Evolutionary conservation across 2,113 vertebrate species (phyloP).

Genomic region (Conger conger): DNA sequence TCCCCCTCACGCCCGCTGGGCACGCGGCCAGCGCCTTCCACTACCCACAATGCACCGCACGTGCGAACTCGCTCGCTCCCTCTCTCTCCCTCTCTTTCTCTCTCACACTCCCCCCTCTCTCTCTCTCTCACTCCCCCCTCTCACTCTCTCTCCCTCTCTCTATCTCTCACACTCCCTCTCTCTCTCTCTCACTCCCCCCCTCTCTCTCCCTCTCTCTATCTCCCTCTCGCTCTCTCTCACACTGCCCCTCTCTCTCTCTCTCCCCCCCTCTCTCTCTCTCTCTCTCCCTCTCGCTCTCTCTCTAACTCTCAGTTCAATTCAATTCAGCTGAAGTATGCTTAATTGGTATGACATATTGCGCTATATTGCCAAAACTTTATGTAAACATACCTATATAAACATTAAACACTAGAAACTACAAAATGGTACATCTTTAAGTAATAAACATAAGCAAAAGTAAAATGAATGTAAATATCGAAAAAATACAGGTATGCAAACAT

Average conservation of each 20-base stretch:
- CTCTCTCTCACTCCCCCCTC: too few species aligned
- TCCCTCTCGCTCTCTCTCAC: neutral
- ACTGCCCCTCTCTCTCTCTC: neutral
- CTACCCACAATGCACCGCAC: neutral
- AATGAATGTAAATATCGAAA: slow-evolving; percentile 8
- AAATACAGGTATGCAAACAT: neutral
- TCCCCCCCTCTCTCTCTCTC: neutral
- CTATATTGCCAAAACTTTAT: too few species aligned
- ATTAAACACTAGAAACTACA: too few species aligned
- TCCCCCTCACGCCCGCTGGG: too few species aligned
- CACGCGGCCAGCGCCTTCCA: neutral
- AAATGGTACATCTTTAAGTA: too few species aligned
- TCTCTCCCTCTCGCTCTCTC: neutral
- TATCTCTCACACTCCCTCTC: too few species aligned
- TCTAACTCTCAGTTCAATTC: neutral
- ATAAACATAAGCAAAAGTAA: neutral
- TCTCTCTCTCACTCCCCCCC: neutral
- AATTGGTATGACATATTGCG: too few species aligned
- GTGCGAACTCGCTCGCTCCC: neutral
- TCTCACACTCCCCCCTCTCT: neutral
- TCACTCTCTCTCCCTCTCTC: neutral
- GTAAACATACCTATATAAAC: too few species aligned
- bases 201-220: neutral
- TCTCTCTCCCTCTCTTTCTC: neutral
- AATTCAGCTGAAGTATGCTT: too few species aligned